Conservation (phyloP, 2,888 invertebrate species). For the Horisme vitalbata region DNA sequence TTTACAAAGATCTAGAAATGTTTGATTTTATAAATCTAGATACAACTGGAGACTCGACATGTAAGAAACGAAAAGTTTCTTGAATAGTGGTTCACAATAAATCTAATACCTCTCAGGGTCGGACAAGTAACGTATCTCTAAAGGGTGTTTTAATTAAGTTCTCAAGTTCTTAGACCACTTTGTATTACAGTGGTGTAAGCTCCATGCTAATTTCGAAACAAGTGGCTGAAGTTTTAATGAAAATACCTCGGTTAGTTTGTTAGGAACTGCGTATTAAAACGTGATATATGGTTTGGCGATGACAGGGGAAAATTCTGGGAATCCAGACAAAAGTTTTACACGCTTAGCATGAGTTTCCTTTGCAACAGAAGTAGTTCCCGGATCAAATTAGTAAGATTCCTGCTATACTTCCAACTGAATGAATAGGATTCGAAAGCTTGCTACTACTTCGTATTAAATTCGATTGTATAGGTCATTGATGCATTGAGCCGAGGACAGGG, state of each 20-base stretch:
- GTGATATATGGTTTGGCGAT: conserved; percentile 32
- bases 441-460: too few relatives aligned
- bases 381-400: neutral
- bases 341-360: neutral
- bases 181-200: conserved; percentile 38
- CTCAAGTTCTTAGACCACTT: conserved; percentile 49
- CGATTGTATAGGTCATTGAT: neutral
- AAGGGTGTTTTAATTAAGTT: conserved; percentile 52
- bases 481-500: too few relatives aligned
- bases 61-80: too few relatives aligned
- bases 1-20: too few relatives aligned
- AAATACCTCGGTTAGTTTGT: conserved; percentile 45
- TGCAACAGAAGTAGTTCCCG: neutral
- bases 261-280: conserved; percentile 34
- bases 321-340: conserved; percentile 12
- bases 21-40: too few relatives aligned
- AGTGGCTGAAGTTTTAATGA: conserved; percentile 59
- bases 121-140: conserved; percentile 35
- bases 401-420: too few relatives aligned
- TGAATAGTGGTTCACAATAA: too few relatives aligned
- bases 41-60: too few relatives aligned
- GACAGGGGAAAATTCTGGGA: conserved; percentile 24
- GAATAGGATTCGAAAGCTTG: too few relatives aligned
- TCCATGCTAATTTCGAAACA: conserved; percentile 48
- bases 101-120: conserved; percentile 17